These are phyloP conservation scores for Sylvia borin DNA, from an alignment of 2,797 vertebrate species.

Conservation along the genomic window DNA sequence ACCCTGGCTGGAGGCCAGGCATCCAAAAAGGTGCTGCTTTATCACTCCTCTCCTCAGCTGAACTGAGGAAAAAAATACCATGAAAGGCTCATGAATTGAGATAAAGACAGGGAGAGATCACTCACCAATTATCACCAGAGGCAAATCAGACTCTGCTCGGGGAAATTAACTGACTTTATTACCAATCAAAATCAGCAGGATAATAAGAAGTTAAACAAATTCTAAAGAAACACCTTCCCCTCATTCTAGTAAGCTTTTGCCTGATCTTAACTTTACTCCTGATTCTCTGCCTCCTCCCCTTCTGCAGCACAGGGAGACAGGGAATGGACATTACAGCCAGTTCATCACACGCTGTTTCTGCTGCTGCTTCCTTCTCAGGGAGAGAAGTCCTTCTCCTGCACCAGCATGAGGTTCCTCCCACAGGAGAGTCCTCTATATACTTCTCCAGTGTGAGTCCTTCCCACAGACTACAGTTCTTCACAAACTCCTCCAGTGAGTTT, in stretches of 20 bases:
- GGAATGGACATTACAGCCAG: accelerated
- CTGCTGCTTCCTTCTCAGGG: not conserved
- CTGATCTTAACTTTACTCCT: not conserved
- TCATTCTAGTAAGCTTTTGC: not conserved
- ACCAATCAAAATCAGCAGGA: not conserved
- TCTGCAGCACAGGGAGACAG: not conserved
- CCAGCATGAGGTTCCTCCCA: not conserved
- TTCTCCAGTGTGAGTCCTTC: not conserved
- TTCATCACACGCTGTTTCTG: not conserved
- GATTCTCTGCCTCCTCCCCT: not conserved
- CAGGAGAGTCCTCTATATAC: not conserved
- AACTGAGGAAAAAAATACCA: not conserved
- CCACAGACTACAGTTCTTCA: not conserved
- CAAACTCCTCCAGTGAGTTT: not conserved
- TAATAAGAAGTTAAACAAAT: not conserved
- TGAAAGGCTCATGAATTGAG: not conserved
- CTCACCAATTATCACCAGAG: not conserved
- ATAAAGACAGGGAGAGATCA: not conserved
- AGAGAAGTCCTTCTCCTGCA: not conserved
- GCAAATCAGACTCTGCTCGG: not conserved
- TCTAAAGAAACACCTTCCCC: not conserved
- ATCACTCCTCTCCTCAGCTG: not conserved
- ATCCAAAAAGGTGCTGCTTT: not conserved
- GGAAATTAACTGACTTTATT: not conserved
- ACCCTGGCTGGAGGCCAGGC: not conserved